Evolutionary conservation across 2,797 vertebrate species (phyloP), one percentile per base, ranked within the genome.

Genomic region (Poeciliopsis infans): DNA sequence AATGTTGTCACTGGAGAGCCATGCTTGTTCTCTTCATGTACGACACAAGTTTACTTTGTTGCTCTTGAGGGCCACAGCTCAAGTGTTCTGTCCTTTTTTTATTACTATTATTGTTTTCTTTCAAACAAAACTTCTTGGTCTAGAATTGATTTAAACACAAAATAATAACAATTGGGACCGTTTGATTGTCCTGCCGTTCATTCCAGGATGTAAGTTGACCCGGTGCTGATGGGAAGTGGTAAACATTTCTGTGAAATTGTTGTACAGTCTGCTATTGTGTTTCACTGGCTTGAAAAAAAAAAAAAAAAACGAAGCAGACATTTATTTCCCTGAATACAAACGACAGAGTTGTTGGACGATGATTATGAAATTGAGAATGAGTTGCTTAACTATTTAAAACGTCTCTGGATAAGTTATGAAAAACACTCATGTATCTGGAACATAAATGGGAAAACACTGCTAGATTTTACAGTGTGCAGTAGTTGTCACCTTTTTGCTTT

Each of bases 21-120:
- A 16, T 61, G 8, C 74, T 83, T 1, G 13, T 76, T 82, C 72
- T 72, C 36, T 12, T 79, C 15, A 84, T 43, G 2, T 75, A 70
- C 16, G 79, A 83, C 78, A 23, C 31, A 75, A 77, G 77, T 79
- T 45, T 72, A 33, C 76, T 85, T 79, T 78, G 20, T 53, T 83
- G 81, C 36, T 80, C 51, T 55, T 39, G 41, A 25, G 3, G 7
- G 25, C 71, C 43, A 31, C 4, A 81, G 25, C 61, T 72, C 36
- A 76, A 70, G 76, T 8, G 45, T 83, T 7, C 1, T 59, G 25
- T 59, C 12, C 25, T 25, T 20, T 72, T 70, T 76, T n/a, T 66
- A 5, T 39, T 49, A 7, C 2, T 10, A 1, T 2, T 8, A 5
- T 51, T 61, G 10, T 16, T 53, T 28, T 16, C 16, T 51, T 49